These are phyloP conservation scores for Beroe ovata DNA, from an alignment of 37 sponge, comb jelly and placozoan genomes.

Conservation along the genomic window DNA sequence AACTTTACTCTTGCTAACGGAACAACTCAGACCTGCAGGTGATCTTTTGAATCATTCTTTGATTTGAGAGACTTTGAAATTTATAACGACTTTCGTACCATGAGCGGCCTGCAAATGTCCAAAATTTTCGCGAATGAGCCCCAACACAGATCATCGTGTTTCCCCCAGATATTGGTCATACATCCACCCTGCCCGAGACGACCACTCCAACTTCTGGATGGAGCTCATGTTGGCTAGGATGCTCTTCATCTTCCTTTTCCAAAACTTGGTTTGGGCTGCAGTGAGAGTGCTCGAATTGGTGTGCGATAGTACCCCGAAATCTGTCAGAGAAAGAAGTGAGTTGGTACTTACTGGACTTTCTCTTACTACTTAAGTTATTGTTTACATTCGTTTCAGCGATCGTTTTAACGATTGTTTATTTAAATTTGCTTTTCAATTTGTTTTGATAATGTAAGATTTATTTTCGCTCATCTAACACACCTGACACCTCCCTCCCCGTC, in stretches of 20 bases:
- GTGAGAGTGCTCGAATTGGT: constrained; percentile 11
- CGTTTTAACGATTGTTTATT: no score
- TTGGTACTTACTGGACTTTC: no score
- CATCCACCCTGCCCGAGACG: constrained; percentile 25
- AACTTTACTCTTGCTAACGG: not conserved
- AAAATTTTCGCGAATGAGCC: no score
- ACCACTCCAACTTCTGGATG: constrained; percentile 45
- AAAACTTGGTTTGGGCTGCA: constrained; percentile 37
- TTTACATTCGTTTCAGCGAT: no score
- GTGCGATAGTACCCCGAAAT: constrained; percentile 11
- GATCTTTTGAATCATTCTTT: not conserved
- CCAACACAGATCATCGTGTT: not conserved
- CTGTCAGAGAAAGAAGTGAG: constrained; percentile 63
- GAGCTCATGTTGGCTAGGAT: constrained; percentile 55
- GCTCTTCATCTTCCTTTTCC: constrained; percentile 60
- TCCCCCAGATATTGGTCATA: constrained; percentile 60
- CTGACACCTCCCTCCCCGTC: no score
- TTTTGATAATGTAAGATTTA: no score
- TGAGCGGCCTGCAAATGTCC: no score
- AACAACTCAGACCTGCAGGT: constrained; percentile 50
- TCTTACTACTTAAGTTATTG: not conserved
- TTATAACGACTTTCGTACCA: no score
- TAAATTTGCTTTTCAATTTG: no score
- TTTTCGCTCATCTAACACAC: no score
- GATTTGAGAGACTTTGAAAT: not conserved